A percentile compares a stretch with the other conserved stretches of the same genome.
Evolutionary conservation across 2,113 vertebrate species (phyloP).

Genomic region (Pollachius pollachius): DNA sequence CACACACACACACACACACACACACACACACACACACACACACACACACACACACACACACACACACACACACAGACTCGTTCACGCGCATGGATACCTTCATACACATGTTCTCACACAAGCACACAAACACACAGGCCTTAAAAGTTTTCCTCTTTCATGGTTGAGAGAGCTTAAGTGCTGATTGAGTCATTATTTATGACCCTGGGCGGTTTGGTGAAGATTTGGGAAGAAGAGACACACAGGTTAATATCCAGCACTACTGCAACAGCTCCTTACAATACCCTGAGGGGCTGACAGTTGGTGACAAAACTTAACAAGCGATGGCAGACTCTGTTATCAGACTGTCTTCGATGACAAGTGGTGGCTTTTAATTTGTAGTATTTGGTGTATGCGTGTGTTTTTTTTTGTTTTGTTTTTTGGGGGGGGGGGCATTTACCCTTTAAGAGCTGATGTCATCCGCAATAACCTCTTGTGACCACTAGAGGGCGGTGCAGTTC

Average conservation of each 20-base stretch:
- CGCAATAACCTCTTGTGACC: constrained; percentile 42
- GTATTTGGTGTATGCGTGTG: no score
- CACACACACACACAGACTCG: constrained; percentile 1
- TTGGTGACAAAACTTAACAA: not conserved
- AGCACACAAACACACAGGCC: constrained; percentile 11
- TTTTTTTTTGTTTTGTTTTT: not conserved
- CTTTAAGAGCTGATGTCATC: no score
- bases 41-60: constrained; percentile 23
- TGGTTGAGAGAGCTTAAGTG: constrained; percentile 45
- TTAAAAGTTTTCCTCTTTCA: constrained; percentile 41
- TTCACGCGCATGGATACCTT: not conserved
- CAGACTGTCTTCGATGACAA: no score
- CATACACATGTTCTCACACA: constrained; percentile 23
- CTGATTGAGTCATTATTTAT: constrained; percentile 65
- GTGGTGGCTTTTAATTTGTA: no score
- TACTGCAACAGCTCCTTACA: not conserved
- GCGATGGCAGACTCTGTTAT: no score
- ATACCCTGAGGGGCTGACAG: not conserved
- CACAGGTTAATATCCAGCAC: not conserved
- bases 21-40: not conserved
- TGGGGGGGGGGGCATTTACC: no score
- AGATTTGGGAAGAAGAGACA: constrained; percentile 35
- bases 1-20: no score
- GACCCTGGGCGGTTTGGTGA: constrained; percentile 27
- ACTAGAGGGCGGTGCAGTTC: constrained; percentile 59